Percentiles rank a stretch among this genome's conserved stretches.
These are phyloP conservation scores for Grallaria varia DNA, from an alignment of 2,113 vertebrate species.

Conservation along the genomic window DNA sequence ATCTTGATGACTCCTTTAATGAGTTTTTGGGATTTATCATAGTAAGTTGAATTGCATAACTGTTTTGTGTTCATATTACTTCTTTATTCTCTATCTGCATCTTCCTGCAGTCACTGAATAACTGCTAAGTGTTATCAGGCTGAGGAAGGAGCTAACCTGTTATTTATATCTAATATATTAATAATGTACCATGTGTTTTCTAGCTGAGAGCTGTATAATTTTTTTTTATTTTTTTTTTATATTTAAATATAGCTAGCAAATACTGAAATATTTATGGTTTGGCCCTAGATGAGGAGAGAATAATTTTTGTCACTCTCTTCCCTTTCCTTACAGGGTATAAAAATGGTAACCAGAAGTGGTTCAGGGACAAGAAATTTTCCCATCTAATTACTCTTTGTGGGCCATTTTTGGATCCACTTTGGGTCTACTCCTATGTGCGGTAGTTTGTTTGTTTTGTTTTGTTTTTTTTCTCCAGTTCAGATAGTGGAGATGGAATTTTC, in stretches of 20 bases:
- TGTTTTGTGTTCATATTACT: not conserved
- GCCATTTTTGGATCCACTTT: not conserved
- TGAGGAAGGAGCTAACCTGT: not conserved
- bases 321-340: slow-evolving; percentile 9
- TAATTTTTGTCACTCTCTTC: not conserved
- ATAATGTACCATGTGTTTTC: not conserved
- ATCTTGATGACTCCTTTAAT: not conserved
- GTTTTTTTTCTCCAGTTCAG: not conserved
- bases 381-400: not conserved
- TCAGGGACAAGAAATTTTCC: not conserved
- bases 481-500: not conserved
- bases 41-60: not conserved
- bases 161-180: not conserved
- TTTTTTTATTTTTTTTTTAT: not conserved
- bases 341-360: not conserved
- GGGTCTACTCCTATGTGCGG: not conserved
- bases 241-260: slow-evolving; percentile 24
- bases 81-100: not conserved
- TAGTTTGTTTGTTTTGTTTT: not conserved
- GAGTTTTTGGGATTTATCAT: not conserved
- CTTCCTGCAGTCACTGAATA: not conserved
- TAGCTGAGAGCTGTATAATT: not conserved
- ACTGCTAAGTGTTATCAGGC: not conserved
- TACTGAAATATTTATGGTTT: slow-evolving; percentile 31
- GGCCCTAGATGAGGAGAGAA: not conserved